Conservation (phyloP, 2,888 invertebrate genomes). For the Bombylius discolor region DNA sequence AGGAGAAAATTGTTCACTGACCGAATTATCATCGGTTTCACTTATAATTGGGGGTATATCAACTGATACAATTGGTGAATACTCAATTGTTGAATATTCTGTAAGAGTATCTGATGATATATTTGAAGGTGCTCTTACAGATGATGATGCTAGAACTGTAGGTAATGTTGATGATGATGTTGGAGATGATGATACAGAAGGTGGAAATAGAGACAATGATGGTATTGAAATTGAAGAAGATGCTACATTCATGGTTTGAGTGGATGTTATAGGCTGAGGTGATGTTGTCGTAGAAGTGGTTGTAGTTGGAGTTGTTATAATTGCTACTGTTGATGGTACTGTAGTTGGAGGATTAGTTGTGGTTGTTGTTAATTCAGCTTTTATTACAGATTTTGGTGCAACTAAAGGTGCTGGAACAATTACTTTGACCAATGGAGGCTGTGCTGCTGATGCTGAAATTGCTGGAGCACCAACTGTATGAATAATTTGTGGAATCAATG, state of each 20-base stretch:
- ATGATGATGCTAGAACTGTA: not conserved
- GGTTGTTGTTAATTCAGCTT: slow-evolving; percentile 19
- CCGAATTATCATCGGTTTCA: slow-evolving; percentile 29
- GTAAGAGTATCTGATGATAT: not conserved
- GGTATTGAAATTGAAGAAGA: not conserved
- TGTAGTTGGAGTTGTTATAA: slow-evolving; percentile 9
- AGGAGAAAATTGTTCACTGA: slow-evolving; percentile 31
- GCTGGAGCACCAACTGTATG: slow-evolving; percentile 9
- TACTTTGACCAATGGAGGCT: slow-evolving; percentile 25
- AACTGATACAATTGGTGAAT: slow-evolving; percentile 1
- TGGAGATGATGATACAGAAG: not conserved
- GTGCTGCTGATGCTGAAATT: slow-evolving; percentile 18
- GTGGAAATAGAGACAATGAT: not conserved
- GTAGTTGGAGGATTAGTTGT: not conserved
- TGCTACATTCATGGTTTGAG: slow-evolving; percentile 4
- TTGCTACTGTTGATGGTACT: not conserved
- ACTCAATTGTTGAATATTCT: slow-evolving; percentile 7
- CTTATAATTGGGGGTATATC: slow-evolving; percentile 2
- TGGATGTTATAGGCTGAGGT: slow-evolving; percentile 11
- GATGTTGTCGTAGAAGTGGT: slow-evolving; percentile 13
- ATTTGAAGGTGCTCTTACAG: too few species aligned
- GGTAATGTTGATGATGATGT: not conserved
- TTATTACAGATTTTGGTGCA: slow-evolving; percentile 20
- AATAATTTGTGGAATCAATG: slow-evolving; percentile 20
- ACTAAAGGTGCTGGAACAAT: slow-evolving; percentile 27